Conservation (phyloP, 2,888 invertebrate species). For the Cyclophora albipunctata region DNA sequence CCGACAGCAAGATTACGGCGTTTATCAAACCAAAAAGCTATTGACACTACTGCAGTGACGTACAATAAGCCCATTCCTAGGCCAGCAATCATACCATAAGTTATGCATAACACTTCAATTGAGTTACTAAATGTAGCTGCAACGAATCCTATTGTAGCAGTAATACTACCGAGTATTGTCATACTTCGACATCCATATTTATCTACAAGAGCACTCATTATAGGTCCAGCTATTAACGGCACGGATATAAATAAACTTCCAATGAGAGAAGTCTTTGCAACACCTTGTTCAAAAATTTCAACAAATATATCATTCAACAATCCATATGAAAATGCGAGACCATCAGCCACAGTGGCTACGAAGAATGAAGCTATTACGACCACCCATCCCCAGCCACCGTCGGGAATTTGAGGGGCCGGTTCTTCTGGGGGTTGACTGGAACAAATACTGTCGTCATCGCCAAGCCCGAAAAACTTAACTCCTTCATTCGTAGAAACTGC, state of each 20-base stretch:
- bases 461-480: conserved; percentile 71
- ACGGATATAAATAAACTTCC: conserved; percentile 93
- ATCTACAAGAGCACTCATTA: conserved; percentile 89
- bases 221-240: conserved; percentile 88
- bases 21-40: conserved; percentile 95
- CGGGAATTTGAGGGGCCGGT: conserved; percentile 79
- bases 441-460: conserved; percentile 67
- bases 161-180: conserved; percentile 83
- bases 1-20: conserved; percentile 90
- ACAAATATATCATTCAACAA: conserved; percentile 88
- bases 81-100: conserved; percentile 89
- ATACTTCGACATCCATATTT: conserved; percentile 87
- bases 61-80: conserved; percentile 89
- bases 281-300: conserved; percentile 83
- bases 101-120: conserved; percentile 85
- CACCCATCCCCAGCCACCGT: conserved; percentile 95
- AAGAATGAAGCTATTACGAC: conserved; percentile 90
- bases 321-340: conserved; percentile 94
- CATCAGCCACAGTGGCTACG: conserved; percentile 92
- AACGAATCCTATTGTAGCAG: conserved; percentile 85
- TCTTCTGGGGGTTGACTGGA: conserved; percentile 49
- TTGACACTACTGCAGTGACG: conserved; percentile 92
- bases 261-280: conserved; percentile 90
- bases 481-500: conserved; percentile 62
- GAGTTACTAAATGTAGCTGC: conserved; percentile 82